Base-by-base conservation (phyloP, 2,888 invertebrate species). In the Xestoiulus laeticollis region DNA sequence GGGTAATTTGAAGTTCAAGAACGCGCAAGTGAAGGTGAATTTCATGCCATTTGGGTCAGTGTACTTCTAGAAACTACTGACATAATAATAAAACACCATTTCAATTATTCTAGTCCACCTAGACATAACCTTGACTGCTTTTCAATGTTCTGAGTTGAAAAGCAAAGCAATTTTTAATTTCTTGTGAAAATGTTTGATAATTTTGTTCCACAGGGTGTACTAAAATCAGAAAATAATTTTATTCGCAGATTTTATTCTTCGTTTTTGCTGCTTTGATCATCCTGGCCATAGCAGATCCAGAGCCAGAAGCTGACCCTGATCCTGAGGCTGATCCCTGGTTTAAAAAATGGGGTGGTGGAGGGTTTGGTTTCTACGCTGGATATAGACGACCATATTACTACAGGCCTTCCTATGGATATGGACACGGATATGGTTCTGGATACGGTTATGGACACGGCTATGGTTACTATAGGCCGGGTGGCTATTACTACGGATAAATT, bases 381-480 rank as follows among this genome's bases (percentile, higher is more conserved):
- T 68, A 68, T 26, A 68, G 68, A 68, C 68, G 26, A 68, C 68
- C 68, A 30, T 68, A 68, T 68, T 68, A 68, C 68, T 68, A 68
- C 26, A 68, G 68, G 68, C 68, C 68, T 26, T 26, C 26, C 26
- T 68, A 68, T 26, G 68, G 68, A 26, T 68, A 68, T 26, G 68
- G 68, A 10, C 26, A 68, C 12, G 26, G 68, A 68, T 68, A 68
- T 26, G 68, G 68, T 68, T 68, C 38, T 8, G 26, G 68, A 68
- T 68, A 68, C 3, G 68, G 68, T 68, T 68, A 68, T 26, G 68
- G 68, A 26, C 68, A 68, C 26, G 68, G 68, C 2, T 68, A 68
- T 14, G 68, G 68, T 68, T 68, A 68, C 26, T 68, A 68, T 26
- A 68, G 26, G 68, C 68, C 68, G 26, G 68, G 68, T 3, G 68